phyloP scores from a whole-genome alignment of 1,140 invertebrate species.

The Conus ventricosus region DNA sequence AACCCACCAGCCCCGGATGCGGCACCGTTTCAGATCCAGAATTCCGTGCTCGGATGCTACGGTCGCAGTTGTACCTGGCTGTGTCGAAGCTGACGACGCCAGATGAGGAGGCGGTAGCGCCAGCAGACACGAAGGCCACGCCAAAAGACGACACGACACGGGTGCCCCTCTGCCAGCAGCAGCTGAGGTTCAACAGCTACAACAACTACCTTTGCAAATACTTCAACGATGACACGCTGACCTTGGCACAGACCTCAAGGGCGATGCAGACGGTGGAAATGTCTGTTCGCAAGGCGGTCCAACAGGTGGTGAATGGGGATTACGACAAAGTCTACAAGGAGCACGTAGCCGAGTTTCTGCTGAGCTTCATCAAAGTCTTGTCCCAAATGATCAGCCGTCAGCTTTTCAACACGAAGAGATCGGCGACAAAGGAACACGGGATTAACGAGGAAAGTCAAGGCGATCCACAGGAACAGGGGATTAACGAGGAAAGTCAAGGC shows the following conservation, averaged over 20 bases:
- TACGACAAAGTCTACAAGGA: not conserved
- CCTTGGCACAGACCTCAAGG: not conserved
- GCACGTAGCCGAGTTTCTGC: not conserved
- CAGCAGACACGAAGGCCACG: not conserved
- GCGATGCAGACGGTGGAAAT: not conserved
- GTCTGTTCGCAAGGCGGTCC: not conserved
- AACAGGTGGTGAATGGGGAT: not conserved
- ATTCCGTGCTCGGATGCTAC: not conserved
- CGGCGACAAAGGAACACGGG: not conserved
- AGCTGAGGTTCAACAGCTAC: not conserved
- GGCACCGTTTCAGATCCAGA: not conserved
- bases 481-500: too few relatives aligned
- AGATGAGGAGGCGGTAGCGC: not conserved
- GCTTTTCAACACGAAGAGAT: not conserved
- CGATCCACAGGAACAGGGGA: not conserved
- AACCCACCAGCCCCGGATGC: not conserved
- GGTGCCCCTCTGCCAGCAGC: not conserved
- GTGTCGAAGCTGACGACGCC: not conserved
- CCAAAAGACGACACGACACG: too few relatives aligned
- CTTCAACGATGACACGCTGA: not conserved
- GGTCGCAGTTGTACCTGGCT: not conserved
- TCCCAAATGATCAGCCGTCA: not conserved
- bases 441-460: too few relatives aligned
- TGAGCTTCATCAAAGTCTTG: not conserved
- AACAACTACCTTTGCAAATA: not conserved